Base-by-base conservation (phyloP, 1,140 invertebrate genomes). In the Chironomus striatipennis region DNA sequence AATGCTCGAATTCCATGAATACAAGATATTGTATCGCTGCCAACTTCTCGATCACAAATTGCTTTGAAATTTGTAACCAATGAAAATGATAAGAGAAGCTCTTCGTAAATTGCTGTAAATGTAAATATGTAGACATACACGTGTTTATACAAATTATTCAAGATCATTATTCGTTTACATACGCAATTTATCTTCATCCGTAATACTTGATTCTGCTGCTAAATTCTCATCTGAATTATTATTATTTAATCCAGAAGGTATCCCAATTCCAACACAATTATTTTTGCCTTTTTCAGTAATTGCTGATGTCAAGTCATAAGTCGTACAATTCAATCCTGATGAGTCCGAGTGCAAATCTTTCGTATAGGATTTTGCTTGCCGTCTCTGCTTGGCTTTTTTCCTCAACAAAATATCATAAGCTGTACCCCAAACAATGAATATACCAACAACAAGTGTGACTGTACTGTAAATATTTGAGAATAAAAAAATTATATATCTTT, bases 1-100 rank as follows among this genome's bases (percentile, higher is more conserved):
- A 96, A 87, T 0, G 92, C 90, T 5, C 92, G 85, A 0, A 96
- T 83, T 1, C 93, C 93, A 77, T 95, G 93, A 43, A 95, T 87
- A 7, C 89, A 91, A 73, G 91, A 88, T 74, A 95, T 91, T 0
- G 91, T 93, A 78, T 94, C 92, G 7, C 88, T 86, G 4, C 92
- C 92, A 8, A 93, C 92, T 7, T 87, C 86, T 75, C 88, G 85
- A 80, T 93, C 91, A 78, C 91, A 91, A 77, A 94, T 93, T 70
- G 89, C 89, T 77, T 87, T 87, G 77, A 93, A 83, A 79, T 94
- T 94, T 34, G 88, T 86, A 75, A 87, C 86, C 72, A 91, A 84
- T 9, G 92, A 93, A 81, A 94, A 94, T 7, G 91, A 91, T 9
- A 94, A 83, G n/a, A 94, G 78, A 24, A 93, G 80, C 77, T 93